Base-by-base conservation (phyloP, 1,140 invertebrate genomes). In the Habropoda laboriosa region DNA sequence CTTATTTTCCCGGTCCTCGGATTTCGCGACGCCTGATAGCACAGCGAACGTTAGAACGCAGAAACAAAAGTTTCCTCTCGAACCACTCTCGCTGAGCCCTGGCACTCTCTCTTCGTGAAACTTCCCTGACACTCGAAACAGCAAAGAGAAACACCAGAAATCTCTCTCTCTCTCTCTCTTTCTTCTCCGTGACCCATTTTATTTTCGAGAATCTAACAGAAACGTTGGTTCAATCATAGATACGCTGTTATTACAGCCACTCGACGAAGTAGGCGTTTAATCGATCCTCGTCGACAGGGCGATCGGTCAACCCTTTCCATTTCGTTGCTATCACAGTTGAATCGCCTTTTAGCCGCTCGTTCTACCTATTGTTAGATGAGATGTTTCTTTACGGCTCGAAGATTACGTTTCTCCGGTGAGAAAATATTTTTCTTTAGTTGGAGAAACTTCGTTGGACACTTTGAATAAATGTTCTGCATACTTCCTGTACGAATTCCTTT, bases 61-160 rank as follows among this genome's bases (percentile, higher is more conserved):
- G 63, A 70, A 58, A 77, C 42, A 47, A 51, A 60, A 77, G 53
- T 77, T 70, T 77, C n/a, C 32, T 47, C 40, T 18, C 32, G 3
- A 58, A 58, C 32, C 24, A 47, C 40, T 70, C 63, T 8, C 35
- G 10, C 13, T 3, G 38, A 5, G 18, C n/a, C 13, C 32, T n/a
- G 10, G 21, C 16, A 24, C 10, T 18, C 24, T 18, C 24, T 18
- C 27, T 64, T 30, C 24, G 35, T 24, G 47, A 38, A 77, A 77
- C 64, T 70, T 30, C 18, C 16, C 13, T 12, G 38, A 55, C 27
- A 27, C 21, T 55, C 51, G 30, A 42, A 42, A 0, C 24, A 3
- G 38, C 12, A 16, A 66, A 53, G 61, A n/a, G n/a, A 57, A 67
- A 57, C 40, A 12, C 10, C 58, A 1, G 53, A 58, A 58, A 68